Conservation (phyloP, 2,797 vertebrate species). For the Acridotheres tristis region DNA sequence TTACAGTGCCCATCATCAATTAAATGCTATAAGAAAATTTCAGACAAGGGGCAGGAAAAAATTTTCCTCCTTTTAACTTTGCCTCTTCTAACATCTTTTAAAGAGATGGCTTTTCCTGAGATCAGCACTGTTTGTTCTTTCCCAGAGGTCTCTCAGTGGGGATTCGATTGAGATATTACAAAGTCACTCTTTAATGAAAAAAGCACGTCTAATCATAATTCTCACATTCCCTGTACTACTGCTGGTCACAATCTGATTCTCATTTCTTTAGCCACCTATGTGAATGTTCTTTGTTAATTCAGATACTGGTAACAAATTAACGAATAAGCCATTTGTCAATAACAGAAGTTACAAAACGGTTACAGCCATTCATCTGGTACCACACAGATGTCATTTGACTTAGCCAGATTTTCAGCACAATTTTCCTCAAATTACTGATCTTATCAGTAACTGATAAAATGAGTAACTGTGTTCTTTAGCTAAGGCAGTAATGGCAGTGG, state of each 20-base stretch:
- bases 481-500: not conserved
- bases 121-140: not conserved
- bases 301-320: not conserved
- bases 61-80: not conserved
- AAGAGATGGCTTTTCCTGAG: not conserved
- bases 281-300: not conserved
- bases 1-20: not conserved
- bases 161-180: not conserved
- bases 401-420: not conserved
- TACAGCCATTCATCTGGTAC: not conserved
- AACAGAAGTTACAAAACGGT: not conserved
- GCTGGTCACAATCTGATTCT: not conserved
- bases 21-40: not conserved
- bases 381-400: not conserved
- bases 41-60: not conserved
- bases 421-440: not conserved
- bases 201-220: not conserved
- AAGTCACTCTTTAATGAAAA: not conserved
- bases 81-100: not conserved
- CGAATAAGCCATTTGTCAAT: not conserved
- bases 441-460: not conserved
- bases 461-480: not conserved
- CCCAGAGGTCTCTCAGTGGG: not conserved
- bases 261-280: not conserved
- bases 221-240: not conserved